phyloP scores from a whole-genome alignment of 2,113 vertebrate genomes.

The Ptilonorhynchus violaceus region DNA sequence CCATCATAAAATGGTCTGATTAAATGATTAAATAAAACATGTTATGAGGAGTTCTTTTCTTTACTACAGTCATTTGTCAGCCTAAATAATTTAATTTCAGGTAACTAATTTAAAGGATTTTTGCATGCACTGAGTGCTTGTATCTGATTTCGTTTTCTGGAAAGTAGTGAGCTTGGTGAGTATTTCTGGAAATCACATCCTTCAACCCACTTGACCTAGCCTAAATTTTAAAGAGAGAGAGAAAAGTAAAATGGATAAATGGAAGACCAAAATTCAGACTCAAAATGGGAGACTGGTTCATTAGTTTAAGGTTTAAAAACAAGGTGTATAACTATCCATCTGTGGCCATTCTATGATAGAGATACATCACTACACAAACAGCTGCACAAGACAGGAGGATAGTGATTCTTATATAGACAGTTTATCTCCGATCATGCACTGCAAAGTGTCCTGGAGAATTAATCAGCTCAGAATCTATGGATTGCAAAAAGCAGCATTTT shows the following conservation, averaged over 20 bases:
- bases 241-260: neutral
- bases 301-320: neutral
- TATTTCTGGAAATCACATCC: neutral
- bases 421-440: neutral
- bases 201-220: neutral
- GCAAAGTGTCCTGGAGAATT: neutral
- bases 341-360: neutral
- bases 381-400: neutral
- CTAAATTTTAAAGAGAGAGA: neutral
- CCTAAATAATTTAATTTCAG: neutral
- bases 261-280: neutral
- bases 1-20: neutral
- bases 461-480: neutral
- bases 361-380: neutral
- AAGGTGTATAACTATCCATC: neutral
- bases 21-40: neutral
- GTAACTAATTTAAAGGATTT: neutral
- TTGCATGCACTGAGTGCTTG: neutral
- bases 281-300: neutral
- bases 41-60: neutral
- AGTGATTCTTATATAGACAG: fast-evolving
- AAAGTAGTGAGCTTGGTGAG: neutral
- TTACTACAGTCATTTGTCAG: neutral
- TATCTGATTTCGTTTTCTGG: neutral
- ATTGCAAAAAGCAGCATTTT: neutral